Evolutionary conservation across 2,888 invertebrate genomes (phyloP).

Genomic region (Abrostola tripartita): DNA sequence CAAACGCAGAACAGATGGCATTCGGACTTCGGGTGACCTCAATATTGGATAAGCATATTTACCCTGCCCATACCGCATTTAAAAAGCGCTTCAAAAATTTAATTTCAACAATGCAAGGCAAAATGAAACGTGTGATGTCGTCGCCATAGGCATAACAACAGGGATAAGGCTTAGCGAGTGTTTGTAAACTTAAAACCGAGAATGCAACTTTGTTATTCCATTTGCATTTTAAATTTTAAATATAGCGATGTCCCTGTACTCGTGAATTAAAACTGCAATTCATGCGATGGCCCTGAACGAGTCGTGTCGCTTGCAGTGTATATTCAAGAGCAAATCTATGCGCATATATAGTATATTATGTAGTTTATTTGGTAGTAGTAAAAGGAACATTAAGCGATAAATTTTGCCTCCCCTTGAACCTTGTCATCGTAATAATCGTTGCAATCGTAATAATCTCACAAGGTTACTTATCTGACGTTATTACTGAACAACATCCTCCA

Average conservation of each 20-base stretch:
- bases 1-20: slow-evolving; percentile 44
- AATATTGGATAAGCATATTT: slow-evolving; percentile 39
- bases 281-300: too few relatives aligned
- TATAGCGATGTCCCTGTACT: not conserved
- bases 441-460: too few relatives aligned
- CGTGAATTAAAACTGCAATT: too few relatives aligned
- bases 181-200: slow-evolving; percentile 19
- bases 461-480: too few relatives aligned
- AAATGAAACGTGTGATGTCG: slow-evolving; percentile 35
- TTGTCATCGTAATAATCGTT: too few relatives aligned
- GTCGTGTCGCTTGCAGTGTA: too few relatives aligned
- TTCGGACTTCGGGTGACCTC: slow-evolving; percentile 32
- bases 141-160: slow-evolving; percentile 29
- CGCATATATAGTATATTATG: too few relatives aligned
- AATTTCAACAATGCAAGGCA: slow-evolving; percentile 35
- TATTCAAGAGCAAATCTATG: too few relatives aligned
- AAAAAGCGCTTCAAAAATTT: slow-evolving; percentile 37
- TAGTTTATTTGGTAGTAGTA: too few relatives aligned
- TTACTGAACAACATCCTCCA: not conserved
- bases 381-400: too few relatives aligned
- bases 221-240: slow-evolving; percentile 21
- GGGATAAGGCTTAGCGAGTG: slow-evolving; percentile 18
- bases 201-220: slow-evolving; percentile 39
- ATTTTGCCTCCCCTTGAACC: too few relatives aligned
- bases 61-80: slow-evolving; percentile 15